phyloP scores from a whole-genome alignment of 2,888 invertebrate genomes.

The Notodonta dromedarius region DNA sequence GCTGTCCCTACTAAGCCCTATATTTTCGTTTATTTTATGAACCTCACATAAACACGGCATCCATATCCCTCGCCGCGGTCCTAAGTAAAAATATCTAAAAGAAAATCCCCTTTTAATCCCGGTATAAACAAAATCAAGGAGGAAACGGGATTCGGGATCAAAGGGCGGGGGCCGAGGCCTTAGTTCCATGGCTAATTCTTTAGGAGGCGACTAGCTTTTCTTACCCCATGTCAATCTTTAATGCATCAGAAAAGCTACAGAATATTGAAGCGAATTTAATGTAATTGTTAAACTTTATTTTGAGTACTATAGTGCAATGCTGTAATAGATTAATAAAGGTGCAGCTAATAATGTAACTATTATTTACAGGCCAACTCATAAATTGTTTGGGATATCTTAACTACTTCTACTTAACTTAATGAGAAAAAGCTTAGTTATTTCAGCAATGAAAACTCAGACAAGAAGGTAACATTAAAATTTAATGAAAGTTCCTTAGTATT shows the following conservation, averaged over 20 bases:
- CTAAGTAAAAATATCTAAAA: conserved; percentile 49
- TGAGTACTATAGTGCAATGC: too few relatives aligned
- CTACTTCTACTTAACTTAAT: too few relatives aligned
- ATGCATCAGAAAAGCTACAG: too few relatives aligned
- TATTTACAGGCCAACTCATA: too few relatives aligned
- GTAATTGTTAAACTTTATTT: too few relatives aligned
- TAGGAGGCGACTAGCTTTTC: background rate
- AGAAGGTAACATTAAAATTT: too few relatives aligned
- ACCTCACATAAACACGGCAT: conserved; percentile 43
- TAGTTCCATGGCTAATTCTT: conserved; percentile 41
- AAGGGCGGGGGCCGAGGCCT: conserved; percentile 35
- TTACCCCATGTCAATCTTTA: background rate
- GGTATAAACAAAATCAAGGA: conserved; percentile 66
- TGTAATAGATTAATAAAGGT: too few relatives aligned
- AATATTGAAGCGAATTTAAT: too few relatives aligned
- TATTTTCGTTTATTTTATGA: conserved; percentile 47
- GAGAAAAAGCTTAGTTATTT: too few relatives aligned
- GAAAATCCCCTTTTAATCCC: conserved; percentile 62
- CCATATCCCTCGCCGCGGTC: conserved; percentile 40
- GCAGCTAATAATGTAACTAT: too few relatives aligned
- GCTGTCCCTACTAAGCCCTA: conserved; percentile 30
- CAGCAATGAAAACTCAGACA: too few relatives aligned
- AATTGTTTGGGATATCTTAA: too few relatives aligned
- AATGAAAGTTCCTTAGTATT: conserved; percentile 20
- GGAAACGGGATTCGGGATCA: conserved; percentile 50